phyloP scores from a whole-genome alignment of 1,140 invertebrate species.

The Venustaconcha ellipsiformis region DNA sequence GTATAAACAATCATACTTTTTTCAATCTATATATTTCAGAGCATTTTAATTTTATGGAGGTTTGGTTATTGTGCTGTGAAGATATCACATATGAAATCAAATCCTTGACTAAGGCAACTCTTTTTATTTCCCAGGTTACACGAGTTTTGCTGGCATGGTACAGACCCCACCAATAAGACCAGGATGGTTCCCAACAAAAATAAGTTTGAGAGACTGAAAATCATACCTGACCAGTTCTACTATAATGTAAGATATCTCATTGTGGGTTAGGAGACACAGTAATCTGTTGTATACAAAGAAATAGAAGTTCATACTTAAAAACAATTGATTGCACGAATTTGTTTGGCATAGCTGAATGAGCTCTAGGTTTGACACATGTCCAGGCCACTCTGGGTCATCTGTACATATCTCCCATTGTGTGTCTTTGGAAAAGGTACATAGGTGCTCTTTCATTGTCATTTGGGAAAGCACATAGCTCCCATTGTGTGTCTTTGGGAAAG shows the following conservation, averaged over 20 bases:
- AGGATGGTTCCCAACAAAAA: slow-evolving; percentile 44
- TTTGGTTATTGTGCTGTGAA: neutral
- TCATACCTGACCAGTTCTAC: slow-evolving; percentile 66
- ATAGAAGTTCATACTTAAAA: too few relatives aligned
- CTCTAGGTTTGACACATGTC: too few relatives aligned
- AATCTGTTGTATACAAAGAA: too few relatives aligned
- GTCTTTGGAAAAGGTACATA: too few relatives aligned
- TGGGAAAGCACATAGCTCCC: too few relatives aligned
- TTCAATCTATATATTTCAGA: neutral
- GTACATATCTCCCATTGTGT: too few relatives aligned
- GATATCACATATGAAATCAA: neutral
- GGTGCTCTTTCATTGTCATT: too few relatives aligned
- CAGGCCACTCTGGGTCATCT: too few relatives aligned
- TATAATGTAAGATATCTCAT: slow-evolving; percentile 59
- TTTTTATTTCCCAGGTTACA: slow-evolving; percentile 55
- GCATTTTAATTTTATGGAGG: neutral
- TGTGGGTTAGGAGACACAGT: too few relatives aligned
- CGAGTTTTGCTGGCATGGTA: slow-evolving; percentile 64
- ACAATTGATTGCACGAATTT: too few relatives aligned
- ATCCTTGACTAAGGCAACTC: neutral
- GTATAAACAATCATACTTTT: neutral
- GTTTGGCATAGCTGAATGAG: too few relatives aligned
- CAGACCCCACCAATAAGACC: slow-evolving; percentile 62
- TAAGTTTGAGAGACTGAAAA: slow-evolving; percentile 54
- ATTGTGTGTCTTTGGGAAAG: too few relatives aligned